phyloP scores from a whole-genome alignment of 2,113 vertebrate species.

The Rhadina sibilatrix region DNA sequence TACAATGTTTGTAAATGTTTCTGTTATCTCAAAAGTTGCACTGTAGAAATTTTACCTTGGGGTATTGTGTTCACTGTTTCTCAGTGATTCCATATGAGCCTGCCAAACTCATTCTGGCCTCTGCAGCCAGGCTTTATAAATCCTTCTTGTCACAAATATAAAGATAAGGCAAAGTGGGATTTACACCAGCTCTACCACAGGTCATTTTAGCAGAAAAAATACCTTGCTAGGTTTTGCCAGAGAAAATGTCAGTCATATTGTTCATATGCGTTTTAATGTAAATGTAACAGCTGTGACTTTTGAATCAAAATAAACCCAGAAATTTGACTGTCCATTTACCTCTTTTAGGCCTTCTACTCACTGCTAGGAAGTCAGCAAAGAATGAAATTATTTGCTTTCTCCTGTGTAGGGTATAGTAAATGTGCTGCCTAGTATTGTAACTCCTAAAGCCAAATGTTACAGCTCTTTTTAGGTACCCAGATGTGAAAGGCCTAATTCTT shows the following conservation, averaged over 20 bases:
- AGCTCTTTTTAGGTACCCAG: background rate
- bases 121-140: background rate
- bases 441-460: background rate
- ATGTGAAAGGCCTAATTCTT: background rate
- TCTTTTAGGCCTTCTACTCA: background rate
- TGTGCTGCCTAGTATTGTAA: background rate
- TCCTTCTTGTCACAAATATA: background rate
- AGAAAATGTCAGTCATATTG: background rate
- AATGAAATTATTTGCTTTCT: background rate
- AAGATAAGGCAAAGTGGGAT: background rate
- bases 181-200: background rate
- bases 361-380: background rate
- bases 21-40: background rate
- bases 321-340: background rate
- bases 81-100: background rate
- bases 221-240: background rate
- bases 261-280: background rate
- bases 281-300: background rate
- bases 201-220: background rate
- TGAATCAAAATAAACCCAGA: background rate
- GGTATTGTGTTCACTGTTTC: background rate
- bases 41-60: background rate
- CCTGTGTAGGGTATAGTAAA: background rate
- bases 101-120: background rate
- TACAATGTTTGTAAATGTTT: background rate